Percentiles rank a stretch among this genome's conserved stretches.
These are phyloP conservation scores for Garra rufa DNA, from an alignment of 2,113 vertebrate species.

Conservation along the genomic window DNA sequence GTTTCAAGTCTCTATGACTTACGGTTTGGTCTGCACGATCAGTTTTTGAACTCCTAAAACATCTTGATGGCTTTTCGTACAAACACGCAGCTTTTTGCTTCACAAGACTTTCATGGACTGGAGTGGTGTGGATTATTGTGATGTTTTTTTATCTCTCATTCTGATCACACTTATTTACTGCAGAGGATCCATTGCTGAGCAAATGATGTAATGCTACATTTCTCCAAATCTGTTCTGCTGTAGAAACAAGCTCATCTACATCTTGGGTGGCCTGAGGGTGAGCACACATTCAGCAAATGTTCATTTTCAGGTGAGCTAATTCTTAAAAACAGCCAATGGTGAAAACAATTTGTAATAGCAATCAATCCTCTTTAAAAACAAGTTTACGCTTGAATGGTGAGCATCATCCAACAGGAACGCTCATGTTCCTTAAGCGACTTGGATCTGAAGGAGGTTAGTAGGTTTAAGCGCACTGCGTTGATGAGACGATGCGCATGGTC, in stretches of 20 bases:
- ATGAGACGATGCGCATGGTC: background rate
- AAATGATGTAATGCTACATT: background rate
- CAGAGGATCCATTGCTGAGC: background rate
- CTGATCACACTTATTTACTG: background rate
- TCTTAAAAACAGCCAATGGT: background rate
- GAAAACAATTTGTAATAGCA: background rate
- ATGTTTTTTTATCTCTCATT: background rate
- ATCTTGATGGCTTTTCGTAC: too few relatives aligned
- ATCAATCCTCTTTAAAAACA: background rate
- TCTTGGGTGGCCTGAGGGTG: background rate
- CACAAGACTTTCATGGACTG: background rate
- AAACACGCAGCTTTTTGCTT: background rate
- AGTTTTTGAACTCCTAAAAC: too few relatives aligned
- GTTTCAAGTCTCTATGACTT: too few relatives aligned
- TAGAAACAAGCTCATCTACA: background rate
- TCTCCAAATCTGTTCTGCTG: background rate
- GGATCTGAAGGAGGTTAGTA: slow-evolving; percentile 14
- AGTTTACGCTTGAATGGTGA: background rate
- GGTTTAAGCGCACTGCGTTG: background rate
- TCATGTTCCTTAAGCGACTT: background rate
- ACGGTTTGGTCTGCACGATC: too few relatives aligned
- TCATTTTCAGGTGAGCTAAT: background rate
- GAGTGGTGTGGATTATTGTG: background rate
- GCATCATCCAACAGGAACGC: background rate
- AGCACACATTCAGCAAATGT: background rate